Evolutionary conservation across 2,888 invertebrate species (phyloP), one percentile per base, ranked within the genome.

Genomic region (Neelides folsomi): DNA sequence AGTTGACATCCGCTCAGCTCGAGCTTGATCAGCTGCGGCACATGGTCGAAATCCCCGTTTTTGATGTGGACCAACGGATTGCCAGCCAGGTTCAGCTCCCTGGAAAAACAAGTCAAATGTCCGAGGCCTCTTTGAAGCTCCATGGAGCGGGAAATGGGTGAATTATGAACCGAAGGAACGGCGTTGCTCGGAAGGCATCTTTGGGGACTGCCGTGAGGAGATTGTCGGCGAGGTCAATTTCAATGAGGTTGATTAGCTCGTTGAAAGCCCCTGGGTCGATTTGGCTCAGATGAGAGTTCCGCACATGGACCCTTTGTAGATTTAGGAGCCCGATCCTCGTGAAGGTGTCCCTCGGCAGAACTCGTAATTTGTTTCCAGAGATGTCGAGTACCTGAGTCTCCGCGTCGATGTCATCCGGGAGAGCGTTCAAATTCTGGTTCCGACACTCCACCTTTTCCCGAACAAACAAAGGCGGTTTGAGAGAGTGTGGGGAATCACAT

Each of bases 361-460:
- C 81, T 70, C 85, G 84, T 66, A 92, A 76, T 71, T 86, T 84
- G 72, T 90, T 92, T 60, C 83, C 83, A 60, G 87, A 87, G 70
- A 88, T 78, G 73, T 90, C 88, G 68, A 92, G 75, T 66, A 92
- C 89, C 75, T 92, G 92, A 36, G 90, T 90, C 65, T 83, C 86
- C 40, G 84, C 80, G 71, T 89, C 87, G 62, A 89, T 82, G 67
- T 81, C 81, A 66, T 84, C 82, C 44, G 92, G 92, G 62, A 92
- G 82, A 51, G 82, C 81, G 67, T 85, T 86, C 61, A 92, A 77
- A 54, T 80, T 80, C 54, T 83, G 81, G 71, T 86, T 82, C 68
- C 82, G 80, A 72, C 92, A 92, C 73, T 89, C 88, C 56, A 89
- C 70, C 53, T 69, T 42, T 18, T 18, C 54, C 52, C 18, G 65